Evolutionary conservation across 2,113 vertebrate species (phyloP).

Genomic region (Carlito syrichta): DNA sequence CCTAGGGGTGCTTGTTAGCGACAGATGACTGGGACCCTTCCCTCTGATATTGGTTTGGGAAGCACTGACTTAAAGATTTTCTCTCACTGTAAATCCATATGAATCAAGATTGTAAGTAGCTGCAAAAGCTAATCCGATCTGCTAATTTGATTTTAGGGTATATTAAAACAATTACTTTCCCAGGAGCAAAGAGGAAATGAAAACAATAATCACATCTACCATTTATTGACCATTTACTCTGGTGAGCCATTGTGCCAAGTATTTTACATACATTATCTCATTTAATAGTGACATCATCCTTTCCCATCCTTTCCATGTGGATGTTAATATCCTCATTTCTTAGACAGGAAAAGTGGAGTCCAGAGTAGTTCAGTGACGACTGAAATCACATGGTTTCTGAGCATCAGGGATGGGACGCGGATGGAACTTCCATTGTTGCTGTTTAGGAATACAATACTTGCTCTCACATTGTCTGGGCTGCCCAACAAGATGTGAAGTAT

Average conservation of each 20-base stretch:
- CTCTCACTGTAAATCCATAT: constrained; percentile 13
- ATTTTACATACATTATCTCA: background rate
- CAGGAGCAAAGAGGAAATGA: background rate
- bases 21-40: too few species aligned
- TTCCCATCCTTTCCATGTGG: background rate
- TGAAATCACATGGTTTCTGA: background rate
- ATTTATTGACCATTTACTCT: background rate
- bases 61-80: background rate
- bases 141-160: constrained; percentile 33
- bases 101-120: background rate
- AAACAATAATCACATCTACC: background rate
- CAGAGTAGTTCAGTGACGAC: background rate
- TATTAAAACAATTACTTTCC: constrained; percentile 32
- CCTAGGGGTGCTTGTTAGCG: background rate
- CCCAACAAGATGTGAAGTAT: background rate
- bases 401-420: background rate
- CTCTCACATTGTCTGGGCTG: background rate
- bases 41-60: background rate
- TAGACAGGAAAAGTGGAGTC: background rate
- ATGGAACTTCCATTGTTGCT: rapidly evolving
- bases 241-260: background rate
- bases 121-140: background rate
- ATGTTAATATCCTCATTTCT: background rate
- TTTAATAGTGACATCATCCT: background rate
- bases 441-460: background rate